Base-by-base conservation (phyloP, 2,888 invertebrate genomes). In the Sympetrum striolatum region DNA sequence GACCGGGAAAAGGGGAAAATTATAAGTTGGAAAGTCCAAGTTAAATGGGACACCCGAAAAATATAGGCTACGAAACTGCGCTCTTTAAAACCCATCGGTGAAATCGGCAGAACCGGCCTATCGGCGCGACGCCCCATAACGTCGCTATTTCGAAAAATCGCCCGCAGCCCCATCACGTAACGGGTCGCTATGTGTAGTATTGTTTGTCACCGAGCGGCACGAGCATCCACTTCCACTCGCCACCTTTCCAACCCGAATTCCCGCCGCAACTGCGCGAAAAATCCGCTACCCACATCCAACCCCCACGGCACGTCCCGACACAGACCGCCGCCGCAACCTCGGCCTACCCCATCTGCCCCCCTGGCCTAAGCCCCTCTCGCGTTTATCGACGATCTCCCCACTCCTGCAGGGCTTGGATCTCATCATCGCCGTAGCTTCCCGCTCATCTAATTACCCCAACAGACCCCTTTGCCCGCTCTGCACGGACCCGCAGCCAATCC, bases 391-490 rank as follows among this genome's bases (percentile, higher is more conserved):
- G 58, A 35, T 60, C 35, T 39, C 35, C 82, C 25, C 53, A 44
- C 44, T 15, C 14, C 48, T 48, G 1, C 53, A 44, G 53, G 53
- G 35, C 82, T 22, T 37, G 64, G 64, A 64, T 64, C 64, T 64
- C 64, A 64, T 37, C 39, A 44, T 14, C 82, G 53, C 58, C 39
- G 22, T 14, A 53, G 53, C 58, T 22, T 35, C n/a, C 82, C 86
- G n/a, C 39, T 86, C 86, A 86, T 86, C 60, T 86, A 86, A 86
- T 86, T 60, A 86, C 86, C 37, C 31, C 81, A 25, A 14, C 81
- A 64, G n/a, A n/a, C 37, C 81, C n/a, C 39, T n/a, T 37, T n/a
- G 37, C 81, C 8, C 31, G 58, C 35, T 18, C 15, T 60, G 60
- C 86, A 60, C 60, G 58, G 53, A 53, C 82, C 58, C 60, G 12